Evolutionary conservation across 2,797 vertebrate genomes (phyloP).

Genomic region (Smutsia temminckii): DNA sequence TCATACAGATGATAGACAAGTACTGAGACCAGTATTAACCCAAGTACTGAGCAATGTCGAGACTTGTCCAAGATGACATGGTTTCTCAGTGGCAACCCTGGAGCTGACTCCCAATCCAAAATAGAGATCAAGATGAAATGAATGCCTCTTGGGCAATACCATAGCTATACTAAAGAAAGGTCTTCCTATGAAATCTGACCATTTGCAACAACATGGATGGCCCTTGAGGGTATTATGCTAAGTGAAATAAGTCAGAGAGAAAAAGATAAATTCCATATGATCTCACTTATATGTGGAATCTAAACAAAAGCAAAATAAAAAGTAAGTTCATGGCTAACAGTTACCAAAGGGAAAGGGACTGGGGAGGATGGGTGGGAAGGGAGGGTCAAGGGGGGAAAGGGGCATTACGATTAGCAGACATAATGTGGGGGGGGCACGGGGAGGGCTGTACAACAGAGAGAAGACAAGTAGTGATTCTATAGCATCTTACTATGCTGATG

Average conservation of each 20-base stretch:
- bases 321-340: too few relatives aligned
- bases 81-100: slow-evolving; percentile 22
- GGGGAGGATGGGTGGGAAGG: too few relatives aligned
- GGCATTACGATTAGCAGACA: too few relatives aligned
- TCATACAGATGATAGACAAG: not conserved
- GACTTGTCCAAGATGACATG: slow-evolving; percentile 14
- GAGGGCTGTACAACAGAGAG: too few relatives aligned
- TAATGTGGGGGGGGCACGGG: too few relatives aligned
- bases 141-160: not conserved
- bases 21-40: too few relatives aligned
- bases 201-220: not conserved
- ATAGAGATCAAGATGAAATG: slow-evolving; percentile 44
- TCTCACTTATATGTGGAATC: not conserved
- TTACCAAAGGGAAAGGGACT: too few relatives aligned
- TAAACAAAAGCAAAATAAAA: not conserved
- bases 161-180: slow-evolving; percentile 15
- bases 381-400: too few relatives aligned
- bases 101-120: slow-evolving; percentile 21
- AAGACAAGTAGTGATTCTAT: too few relatives aligned
- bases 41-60: too few relatives aligned
- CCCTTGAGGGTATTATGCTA: not conserved
- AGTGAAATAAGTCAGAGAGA: slow-evolving; percentile 3
- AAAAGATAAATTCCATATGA: not conserved
- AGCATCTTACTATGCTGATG: too few relatives aligned
- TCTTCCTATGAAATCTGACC: not conserved